phyloP scores from a whole-genome alignment of 1,140 invertebrate genomes.

The Rhagoletis zephyria region DNA sequence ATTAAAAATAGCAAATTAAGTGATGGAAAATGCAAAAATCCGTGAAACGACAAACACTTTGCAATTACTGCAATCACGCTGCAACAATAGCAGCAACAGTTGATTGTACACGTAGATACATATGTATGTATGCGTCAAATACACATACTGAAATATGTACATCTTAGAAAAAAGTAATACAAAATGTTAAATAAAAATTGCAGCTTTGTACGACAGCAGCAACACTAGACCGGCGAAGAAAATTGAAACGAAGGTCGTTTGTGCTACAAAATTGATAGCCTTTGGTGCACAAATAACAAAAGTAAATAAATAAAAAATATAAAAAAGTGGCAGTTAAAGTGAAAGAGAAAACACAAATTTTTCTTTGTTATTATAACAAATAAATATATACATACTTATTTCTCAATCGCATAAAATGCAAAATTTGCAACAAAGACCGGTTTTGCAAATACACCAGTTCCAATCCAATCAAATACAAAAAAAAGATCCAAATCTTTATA shows the following conservation, averaged over 20 bases:
- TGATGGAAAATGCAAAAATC: slow-evolving; percentile 8
- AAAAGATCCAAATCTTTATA: no score
- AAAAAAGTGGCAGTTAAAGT: neutral
- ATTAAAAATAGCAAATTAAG: slow-evolving; percentile 37
- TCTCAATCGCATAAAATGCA: neutral
- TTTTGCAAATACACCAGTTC: neutral
- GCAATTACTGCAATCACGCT: slow-evolving; percentile 35
- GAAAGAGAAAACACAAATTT: neutral
- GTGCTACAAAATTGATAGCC: slow-evolving; percentile 35
- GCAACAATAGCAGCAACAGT: slow-evolving; percentile 15
- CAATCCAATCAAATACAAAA: slow-evolving; percentile 1
- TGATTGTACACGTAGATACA: neutral
- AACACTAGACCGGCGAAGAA: slow-evolving; percentile 34
- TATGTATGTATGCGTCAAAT: neutral
- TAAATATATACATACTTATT: neutral
- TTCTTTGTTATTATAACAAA: no score
- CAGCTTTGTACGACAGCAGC: neutral
- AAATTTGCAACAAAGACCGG: neutral
- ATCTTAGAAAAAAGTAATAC: no score
- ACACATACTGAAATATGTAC: neutral
- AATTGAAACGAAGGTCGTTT: slow-evolving; percentile 45
- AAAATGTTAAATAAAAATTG: slow-evolving; percentile 23
- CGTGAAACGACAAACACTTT: slow-evolving; percentile 41
- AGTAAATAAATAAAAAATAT: neutral
- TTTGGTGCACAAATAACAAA: neutral